Evolutionary conservation across 2,888 invertebrate genomes (phyloP), one percentile per base, ranked within the genome.

Genomic region (Gryllus longicercus): DNA sequence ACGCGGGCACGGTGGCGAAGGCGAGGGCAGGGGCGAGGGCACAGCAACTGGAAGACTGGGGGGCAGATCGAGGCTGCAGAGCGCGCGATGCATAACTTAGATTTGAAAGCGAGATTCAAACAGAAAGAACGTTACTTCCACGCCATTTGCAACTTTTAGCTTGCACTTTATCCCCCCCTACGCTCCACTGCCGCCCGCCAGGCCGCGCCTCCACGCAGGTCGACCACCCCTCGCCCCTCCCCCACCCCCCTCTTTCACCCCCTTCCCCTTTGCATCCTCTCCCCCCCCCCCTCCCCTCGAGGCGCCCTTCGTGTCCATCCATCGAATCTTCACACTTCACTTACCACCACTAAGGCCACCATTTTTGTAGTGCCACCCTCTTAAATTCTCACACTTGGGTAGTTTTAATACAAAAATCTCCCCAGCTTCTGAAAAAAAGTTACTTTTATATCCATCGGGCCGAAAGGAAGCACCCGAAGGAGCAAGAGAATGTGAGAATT

Each of bases 131-230:
- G 51, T 79, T 80, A 80, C 78, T 81, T 81, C 81, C 81, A 76
- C 79, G 77, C 80, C 81, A 81, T 81, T 81, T 81, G 79, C 78
- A 80, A 80, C 81, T 81, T 81, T 80, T 78, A 81, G 78, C 80
- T 81, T 78, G 77, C 76, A 78, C 75, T 80, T 50, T 23, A 25
- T 50, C n/a, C n/a, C 76, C 49, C 76, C 76, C 77, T 11, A 23
- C 51, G 50, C 76, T 74, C 5, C 25, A 8, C 38, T 38, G 38
- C 38, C 38, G 38, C 76, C 38, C 21, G 75, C 38, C 63, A 4
- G 5, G 63, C 63, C 63, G 5, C 63, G 63, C 18, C 4, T 10
- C 0, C n/a, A 14, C 14, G n/a, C n/a, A 14, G 63, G n/a, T 18
- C n/a, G 63, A 18, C n/a, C 63, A 63, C 63, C 16, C 51, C 3